phyloP scores from a whole-genome alignment of 2,888 invertebrate genomes.

The Scrobipalpa costella region DNA sequence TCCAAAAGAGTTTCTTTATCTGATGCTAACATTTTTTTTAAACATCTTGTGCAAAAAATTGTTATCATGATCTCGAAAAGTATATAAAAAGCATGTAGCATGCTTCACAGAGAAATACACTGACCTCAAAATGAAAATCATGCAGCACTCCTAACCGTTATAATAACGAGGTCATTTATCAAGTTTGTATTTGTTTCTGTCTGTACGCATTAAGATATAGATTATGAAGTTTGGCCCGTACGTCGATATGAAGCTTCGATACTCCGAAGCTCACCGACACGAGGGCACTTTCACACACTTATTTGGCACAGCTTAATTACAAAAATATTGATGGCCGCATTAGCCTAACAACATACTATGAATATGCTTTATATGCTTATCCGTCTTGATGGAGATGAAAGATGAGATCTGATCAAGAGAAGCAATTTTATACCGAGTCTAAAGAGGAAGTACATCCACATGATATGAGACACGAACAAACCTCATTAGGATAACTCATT shows the following conservation, averaged over 20 bases:
- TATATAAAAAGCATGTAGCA: constrained; percentile 63
- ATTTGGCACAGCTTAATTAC: constrained; percentile 33
- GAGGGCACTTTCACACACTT: constrained; percentile 33
- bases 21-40: neutral
- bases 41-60: constrained; percentile 44
- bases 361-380: constrained; percentile 7
- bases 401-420: constrained; percentile 9
- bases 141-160: constrained; percentile 75
- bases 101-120: constrained; percentile 67
- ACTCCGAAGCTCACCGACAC: constrained; percentile 29
- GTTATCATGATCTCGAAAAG: constrained; percentile 50
- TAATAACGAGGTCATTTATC: constrained; percentile 79
- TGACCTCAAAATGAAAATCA: constrained; percentile 78
- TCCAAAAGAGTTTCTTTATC: constrained; percentile 31
- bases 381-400: constrained; percentile 10
- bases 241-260: constrained; percentile 30
- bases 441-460: neutral
- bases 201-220: constrained; percentile 57
- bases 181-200: constrained; percentile 74
- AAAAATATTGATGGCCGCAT: constrained; percentile 22
- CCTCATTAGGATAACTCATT: neutral
- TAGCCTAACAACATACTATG: constrained; percentile 21
- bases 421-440: neutral
- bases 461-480: constrained; percentile 1
- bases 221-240: constrained; percentile 46